These are phyloP conservation scores for Salminus brasiliensis DNA, from an alignment of 2,113 vertebrate species.

Conservation along the genomic window DNA sequence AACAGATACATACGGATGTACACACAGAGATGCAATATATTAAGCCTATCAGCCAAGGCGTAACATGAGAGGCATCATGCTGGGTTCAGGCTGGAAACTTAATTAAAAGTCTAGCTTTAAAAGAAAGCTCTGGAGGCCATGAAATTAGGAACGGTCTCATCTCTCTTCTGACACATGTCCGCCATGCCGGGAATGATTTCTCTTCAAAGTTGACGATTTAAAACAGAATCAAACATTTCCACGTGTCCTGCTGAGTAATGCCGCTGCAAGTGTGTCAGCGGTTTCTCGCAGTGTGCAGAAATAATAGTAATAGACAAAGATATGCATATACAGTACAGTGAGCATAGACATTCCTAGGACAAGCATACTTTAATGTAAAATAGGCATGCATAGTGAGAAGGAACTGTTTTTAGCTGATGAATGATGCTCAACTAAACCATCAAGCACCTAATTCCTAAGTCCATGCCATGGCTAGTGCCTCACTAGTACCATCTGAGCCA, in stretches of 20 bases:
- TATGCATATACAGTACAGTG: neutral
- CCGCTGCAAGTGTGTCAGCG: neutral
- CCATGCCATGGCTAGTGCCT: no score
- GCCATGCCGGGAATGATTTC: neutral
- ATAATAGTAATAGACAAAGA: neutral
- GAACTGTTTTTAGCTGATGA: neutral
- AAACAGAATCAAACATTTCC: neutral
- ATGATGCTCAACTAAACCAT: neutral
- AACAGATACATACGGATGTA: neutral
- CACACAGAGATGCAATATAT: neutral
- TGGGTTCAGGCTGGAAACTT: neutral
- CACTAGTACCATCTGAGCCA: no score
- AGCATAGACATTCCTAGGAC: neutral
- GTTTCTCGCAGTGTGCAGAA: neutral
- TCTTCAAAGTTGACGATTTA: conserved; percentile 22
- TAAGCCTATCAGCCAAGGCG: neutral
- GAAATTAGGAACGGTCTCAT: neutral
- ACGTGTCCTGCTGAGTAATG: neutral
- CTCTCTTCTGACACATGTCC: neutral
- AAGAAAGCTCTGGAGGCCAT: neutral
- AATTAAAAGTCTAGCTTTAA: conserved; percentile 16
- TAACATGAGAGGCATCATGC: neutral
- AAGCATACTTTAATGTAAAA: neutral
- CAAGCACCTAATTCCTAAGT: no score
- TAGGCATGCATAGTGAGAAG: neutral